A percentile compares a stretch with the other conserved stretches of the same genome.
phyloP scores from a whole-genome alignment of 35 echinoderm and acorn worm genomes.

The Ophioderma brevispina region DNA sequence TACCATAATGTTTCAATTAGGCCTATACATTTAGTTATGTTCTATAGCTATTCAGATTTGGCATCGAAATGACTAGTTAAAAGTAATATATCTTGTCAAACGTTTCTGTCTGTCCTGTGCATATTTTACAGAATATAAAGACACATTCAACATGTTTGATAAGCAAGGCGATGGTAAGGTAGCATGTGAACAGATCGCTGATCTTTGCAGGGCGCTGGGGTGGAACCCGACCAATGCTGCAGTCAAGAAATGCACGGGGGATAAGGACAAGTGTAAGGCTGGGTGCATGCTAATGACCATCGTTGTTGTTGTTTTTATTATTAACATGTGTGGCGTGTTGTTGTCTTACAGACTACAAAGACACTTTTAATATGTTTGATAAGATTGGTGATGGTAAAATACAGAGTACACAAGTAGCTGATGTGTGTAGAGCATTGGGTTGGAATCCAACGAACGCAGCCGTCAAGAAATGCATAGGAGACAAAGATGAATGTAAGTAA shows the following conservation, averaged over 20 bases:
- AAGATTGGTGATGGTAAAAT: conserved; percentile 71
- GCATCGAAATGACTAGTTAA: background rate
- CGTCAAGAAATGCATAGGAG: conserved; percentile 63
- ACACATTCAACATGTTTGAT: conserved; percentile 73
- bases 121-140: conserved; percentile 58
- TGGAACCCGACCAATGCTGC: conserved; percentile 61
- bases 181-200: conserved; percentile 31
- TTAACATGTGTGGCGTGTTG: background rate
- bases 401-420: conserved; percentile 41
- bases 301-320: background rate
- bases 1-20: background rate
- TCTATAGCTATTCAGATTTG: too few species aligned
- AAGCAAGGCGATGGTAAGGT: conserved; percentile 70
- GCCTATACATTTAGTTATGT: background rate
- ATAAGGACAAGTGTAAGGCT: conserved; percentile 58
- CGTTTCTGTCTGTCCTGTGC: background rate
- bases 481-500: conserved; percentile 70
- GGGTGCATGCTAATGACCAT: background rate
- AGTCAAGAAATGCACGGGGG: conserved; percentile 60
- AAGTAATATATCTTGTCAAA: background rate
- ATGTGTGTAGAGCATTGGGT: conserved; percentile 54
- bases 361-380: conserved; percentile 71
- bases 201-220: conserved; percentile 53
- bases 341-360: conserved; percentile 62
- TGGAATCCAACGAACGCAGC: conserved; percentile 65